Evolutionary conservation across 2,888 invertebrate genomes (phyloP).

Genomic region (Pandemis heparana): DNA sequence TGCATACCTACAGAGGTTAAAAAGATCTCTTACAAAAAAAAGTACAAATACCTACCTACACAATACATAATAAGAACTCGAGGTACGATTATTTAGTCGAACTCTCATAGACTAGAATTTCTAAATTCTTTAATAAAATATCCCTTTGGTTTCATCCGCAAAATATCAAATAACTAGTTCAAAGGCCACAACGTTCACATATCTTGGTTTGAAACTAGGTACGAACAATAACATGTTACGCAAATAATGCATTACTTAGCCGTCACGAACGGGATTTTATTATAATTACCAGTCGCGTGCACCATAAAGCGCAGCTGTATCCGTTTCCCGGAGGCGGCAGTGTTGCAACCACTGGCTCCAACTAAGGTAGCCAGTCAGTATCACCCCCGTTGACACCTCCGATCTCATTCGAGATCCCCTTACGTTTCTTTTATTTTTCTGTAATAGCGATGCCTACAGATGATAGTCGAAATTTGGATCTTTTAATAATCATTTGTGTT

Average conservation of each 20-base stretch:
- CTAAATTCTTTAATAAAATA: not conserved
- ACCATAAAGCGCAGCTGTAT: constrained; percentile 59
- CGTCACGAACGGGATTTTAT: constrained; percentile 23
- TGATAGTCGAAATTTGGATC: not conserved
- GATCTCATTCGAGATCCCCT: not conserved
- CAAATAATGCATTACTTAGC: constrained; percentile 17
- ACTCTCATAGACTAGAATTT: too few relatives aligned
- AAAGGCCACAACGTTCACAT: constrained; percentile 6
- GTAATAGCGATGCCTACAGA: too few relatives aligned
- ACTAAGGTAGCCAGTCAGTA: constrained; percentile 16
- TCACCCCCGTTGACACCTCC: constrained; percentile 18
- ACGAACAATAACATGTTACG: constrained; percentile 5
- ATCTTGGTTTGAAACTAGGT: not conserved
- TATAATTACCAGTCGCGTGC: constrained; percentile 46
- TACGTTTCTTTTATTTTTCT: not conserved
- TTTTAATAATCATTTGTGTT: not conserved
- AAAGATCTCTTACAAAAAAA: too few relatives aligned
- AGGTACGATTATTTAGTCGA: too few relatives aligned
- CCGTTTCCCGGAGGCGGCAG: constrained; percentile 69
- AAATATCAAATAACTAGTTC: not conserved
- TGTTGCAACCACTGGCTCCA: constrained; percentile 52
- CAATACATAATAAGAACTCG: too few relatives aligned
- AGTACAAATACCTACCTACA: too few relatives aligned
- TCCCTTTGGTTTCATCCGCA: not conserved
- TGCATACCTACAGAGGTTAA: too few relatives aligned